Conservation (phyloP, 2,113 vertebrate genomes). For the Phodopus roborovskii region DNA sequence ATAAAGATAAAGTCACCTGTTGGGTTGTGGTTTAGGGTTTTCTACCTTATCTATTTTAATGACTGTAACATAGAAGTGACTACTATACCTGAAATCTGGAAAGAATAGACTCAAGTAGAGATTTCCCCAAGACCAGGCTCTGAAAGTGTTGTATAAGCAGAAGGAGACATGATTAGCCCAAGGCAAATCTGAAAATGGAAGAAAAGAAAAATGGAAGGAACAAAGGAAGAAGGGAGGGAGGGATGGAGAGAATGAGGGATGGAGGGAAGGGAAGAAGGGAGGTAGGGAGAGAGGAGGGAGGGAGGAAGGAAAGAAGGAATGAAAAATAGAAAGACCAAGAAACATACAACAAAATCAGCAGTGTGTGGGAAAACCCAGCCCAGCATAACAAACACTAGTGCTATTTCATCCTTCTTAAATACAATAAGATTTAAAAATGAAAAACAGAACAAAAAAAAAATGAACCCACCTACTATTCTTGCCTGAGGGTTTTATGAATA, state of each 20-base stretch:
- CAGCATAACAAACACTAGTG: background rate
- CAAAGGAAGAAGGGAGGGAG: background rate
- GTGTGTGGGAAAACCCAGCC: background rate
- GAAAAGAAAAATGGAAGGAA: background rate
- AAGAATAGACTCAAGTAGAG: background rate
- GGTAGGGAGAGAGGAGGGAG: background rate
- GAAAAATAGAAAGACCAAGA: no score
- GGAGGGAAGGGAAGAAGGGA: fast-evolving
- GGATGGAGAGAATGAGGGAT: background rate
- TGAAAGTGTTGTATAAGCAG: background rate
- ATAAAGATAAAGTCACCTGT: background rate
- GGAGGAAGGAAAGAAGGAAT: background rate
- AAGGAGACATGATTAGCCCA: conserved; percentile 34
- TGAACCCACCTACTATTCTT: conserved; percentile 26
- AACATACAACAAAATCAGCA: background rate
- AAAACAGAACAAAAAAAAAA: conserved; percentile 27
- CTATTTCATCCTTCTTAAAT: conserved; percentile 31
- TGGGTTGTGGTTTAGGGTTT: background rate
- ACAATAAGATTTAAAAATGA: background rate
- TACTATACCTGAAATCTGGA: background rate
- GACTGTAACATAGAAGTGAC: background rate
- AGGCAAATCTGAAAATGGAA: background rate
- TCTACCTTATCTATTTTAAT: background rate
- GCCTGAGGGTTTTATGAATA: conserved; percentile 18
- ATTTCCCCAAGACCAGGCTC: background rate